A percentile compares a stretch with the other conserved stretches of the same genome.
Evolutionary conservation across 2,888 invertebrate species (phyloP).

Genomic region (Venustoraphidia nigricollis): DNA sequence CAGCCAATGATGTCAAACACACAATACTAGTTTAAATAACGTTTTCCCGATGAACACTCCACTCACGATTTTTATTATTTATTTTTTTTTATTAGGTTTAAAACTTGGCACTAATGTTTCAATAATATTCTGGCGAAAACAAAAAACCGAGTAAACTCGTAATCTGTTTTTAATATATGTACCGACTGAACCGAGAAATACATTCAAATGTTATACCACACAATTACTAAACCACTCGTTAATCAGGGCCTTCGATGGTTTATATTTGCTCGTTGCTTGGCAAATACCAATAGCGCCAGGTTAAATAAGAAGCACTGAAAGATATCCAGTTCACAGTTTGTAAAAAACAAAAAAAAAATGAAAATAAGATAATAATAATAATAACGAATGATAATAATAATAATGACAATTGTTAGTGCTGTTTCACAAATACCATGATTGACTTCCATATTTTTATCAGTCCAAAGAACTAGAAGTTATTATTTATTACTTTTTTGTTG

Average conservation of each 20-base stretch:
- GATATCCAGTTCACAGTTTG: not conserved
- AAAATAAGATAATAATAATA: not conserved
- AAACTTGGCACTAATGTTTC: slow-evolving; percentile 1
- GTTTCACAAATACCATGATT: not conserved
- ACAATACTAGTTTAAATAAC: not conserved
- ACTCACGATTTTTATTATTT: slow-evolving; percentile 3
- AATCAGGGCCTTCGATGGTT: not conserved
- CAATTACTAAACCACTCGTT: not conserved
- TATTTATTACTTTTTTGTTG: too few relatives aligned
- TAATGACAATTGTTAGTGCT: not conserved
- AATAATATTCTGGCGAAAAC: not conserved
- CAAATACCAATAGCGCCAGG: not conserved
- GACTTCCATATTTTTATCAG: not conserved
- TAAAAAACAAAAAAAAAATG: not conserved
- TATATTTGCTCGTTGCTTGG: too few relatives aligned
- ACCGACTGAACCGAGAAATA: not conserved
- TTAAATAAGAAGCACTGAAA: slow-evolving; percentile 1
- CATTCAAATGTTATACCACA: not conserved
- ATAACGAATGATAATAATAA: not conserved
- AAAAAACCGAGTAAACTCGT: too few relatives aligned
- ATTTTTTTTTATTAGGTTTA: not conserved
- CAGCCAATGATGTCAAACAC: slow-evolving; percentile 4
- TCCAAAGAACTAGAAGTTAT: not conserved
- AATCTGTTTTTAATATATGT: not conserved
- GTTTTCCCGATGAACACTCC: not conserved